These are phyloP conservation scores for Cistogaster globosa DNA, from an alignment of 2,888 invertebrate species.

Conservation along the genomic window DNA sequence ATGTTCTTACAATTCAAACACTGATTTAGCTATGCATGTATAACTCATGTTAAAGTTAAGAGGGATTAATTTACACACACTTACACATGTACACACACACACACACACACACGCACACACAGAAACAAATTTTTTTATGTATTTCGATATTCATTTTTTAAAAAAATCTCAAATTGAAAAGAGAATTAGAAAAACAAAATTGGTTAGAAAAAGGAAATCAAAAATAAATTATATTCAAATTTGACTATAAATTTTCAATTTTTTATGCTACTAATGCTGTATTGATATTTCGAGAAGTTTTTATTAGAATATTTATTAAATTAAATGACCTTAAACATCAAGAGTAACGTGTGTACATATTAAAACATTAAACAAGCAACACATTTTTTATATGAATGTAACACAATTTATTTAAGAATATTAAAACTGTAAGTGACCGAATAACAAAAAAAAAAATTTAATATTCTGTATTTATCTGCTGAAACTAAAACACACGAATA, in stretches of 20 bases:
- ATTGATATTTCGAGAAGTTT: background rate
- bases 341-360: too few species aligned
- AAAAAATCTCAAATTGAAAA: conserved; percentile 5
- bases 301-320: too few species aligned
- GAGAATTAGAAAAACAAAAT: background rate
- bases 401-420: too few species aligned
- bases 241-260: conserved; percentile 38
- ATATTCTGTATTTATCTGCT: too few species aligned
- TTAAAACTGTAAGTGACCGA: too few species aligned
- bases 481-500: too few species aligned
- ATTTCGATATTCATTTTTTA: too few species aligned
- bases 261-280: conserved; percentile 10
- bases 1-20: conserved; percentile 22
- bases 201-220: conserved; percentile 47
- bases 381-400: too few species aligned
- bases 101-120: conserved; percentile 8
- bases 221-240: conserved; percentile 54
- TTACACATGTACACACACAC: conserved; percentile 18
- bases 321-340: too few species aligned
- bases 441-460: too few species aligned
- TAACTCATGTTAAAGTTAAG: conserved; percentile 44
- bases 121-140: too few species aligned
- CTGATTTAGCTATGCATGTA: conserved; percentile 7
- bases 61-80: conserved; percentile 38
- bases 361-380: too few species aligned